phyloP scores from a whole-genome alignment of 2,888 invertebrate species.

The Alviniconcha strummeri region DNA sequence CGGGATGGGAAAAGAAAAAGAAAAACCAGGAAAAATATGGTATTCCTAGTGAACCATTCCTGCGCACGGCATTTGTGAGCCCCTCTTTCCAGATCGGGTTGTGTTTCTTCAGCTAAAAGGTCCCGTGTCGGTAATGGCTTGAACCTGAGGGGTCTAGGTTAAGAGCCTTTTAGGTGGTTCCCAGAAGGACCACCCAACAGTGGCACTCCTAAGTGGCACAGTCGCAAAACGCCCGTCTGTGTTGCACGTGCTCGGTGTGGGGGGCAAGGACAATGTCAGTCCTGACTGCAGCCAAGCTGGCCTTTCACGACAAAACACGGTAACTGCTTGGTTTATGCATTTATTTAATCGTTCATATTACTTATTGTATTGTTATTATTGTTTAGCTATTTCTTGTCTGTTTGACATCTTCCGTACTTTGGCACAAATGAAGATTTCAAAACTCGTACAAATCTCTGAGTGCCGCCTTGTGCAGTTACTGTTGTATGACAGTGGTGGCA shows the following conservation, averaged over 20 bases:
- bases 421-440: background rate
- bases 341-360: background rate
- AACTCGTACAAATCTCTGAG: too few species aligned
- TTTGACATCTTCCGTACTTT: background rate
- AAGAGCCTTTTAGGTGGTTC: background rate
- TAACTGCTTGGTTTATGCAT: too few species aligned
- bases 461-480: too few species aligned
- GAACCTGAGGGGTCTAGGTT: background rate
- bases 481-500: too few species aligned
- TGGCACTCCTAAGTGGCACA: background rate
- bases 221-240: background rate
- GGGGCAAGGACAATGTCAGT: constrained; percentile 4
- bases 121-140: background rate
- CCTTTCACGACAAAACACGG: background rate
- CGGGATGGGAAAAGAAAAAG: background rate
- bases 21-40: background rate
- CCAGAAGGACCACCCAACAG: background rate
- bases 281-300: background rate
- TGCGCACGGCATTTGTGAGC: background rate
- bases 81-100: background rate
- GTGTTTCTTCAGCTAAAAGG: constrained; percentile 2
- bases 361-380: background rate
- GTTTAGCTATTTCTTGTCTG: too few species aligned
- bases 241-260: background rate
- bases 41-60: background rate